Evolutionary conservation across 1,140 invertebrate genomes (phyloP).

Genomic region (Philotrypesis tridentata): DNA sequence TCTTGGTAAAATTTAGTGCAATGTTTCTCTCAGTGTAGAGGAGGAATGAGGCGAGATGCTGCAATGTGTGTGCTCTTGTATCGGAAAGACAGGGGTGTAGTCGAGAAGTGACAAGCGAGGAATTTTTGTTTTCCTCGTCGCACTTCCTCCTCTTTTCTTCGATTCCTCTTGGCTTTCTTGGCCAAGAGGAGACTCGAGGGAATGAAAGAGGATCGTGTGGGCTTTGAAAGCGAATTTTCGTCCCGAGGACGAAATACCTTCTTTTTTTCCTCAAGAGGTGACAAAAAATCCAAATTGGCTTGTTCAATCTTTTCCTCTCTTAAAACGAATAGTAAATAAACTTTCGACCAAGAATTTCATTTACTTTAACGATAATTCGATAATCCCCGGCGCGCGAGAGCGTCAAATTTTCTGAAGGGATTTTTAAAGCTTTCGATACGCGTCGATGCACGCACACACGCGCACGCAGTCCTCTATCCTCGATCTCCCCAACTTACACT

Average conservation of each 20-base stretch:
- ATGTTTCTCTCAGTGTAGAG: too few relatives aligned
- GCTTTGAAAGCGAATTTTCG: background rate
- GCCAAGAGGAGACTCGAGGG: background rate
- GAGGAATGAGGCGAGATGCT: background rate
- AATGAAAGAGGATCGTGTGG: background rate
- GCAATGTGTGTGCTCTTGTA: background rate
- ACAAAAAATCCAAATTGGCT: too few relatives aligned
- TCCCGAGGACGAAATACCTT: background rate
- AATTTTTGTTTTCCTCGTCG: background rate
- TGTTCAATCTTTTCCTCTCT: too few relatives aligned
- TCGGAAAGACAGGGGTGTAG: background rate
- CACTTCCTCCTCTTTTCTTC: background rate
- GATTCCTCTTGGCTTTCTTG: background rate
- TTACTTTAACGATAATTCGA: too few relatives aligned
- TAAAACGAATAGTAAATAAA: too few relatives aligned
- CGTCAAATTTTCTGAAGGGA: background rate
- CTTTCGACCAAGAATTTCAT: too few relatives aligned
- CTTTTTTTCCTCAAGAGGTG: background rate
- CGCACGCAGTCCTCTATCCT: too few relatives aligned
- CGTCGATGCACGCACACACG: too few relatives aligned
- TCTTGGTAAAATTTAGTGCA: too few relatives aligned
- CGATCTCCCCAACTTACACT: background rate
- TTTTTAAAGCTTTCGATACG: background rate
- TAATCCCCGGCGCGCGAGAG: too few relatives aligned
- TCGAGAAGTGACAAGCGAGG: background rate